phyloP scores from a whole-genome alignment of 2,113 vertebrate species.

The Gallinago jamesoni region DNA sequence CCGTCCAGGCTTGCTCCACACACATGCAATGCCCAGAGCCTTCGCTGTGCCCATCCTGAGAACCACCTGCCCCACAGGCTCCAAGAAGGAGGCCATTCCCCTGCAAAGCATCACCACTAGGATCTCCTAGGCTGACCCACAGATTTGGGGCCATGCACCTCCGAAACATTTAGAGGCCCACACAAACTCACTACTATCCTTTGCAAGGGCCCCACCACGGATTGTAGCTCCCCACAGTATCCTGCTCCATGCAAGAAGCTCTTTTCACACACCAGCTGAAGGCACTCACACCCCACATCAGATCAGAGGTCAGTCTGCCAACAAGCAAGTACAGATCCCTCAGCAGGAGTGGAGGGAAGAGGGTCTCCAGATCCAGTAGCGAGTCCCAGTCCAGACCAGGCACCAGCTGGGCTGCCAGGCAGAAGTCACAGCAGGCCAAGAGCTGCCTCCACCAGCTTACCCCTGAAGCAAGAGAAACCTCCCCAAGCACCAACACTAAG shows the following conservation, averaged over 20 bases:
- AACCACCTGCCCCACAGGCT: not conserved
- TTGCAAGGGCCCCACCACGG: accelerated
- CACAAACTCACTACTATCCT: not conserved
- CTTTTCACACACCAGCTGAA: not conserved
- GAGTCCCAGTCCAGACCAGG: not conserved
- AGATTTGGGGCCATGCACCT: not conserved
- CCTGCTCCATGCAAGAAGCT: not conserved
- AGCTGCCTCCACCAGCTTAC: not conserved
- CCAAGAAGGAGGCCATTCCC: not conserved
- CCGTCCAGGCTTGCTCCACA: not conserved
- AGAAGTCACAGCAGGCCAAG: not conserved
- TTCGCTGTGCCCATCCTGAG: not conserved
- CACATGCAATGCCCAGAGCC: accelerated
- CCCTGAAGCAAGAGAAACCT: not conserved
- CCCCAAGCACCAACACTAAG: not conserved
- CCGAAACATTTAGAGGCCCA: not conserved
- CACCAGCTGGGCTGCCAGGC: not conserved
- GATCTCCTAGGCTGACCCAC: not conserved
- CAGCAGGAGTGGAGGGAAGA: not conserved
- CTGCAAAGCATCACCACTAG: not conserved
- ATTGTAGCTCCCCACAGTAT: too few relatives aligned
- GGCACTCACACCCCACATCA: accelerated
- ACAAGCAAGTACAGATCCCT: not conserved
- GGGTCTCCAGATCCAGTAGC: not conserved
- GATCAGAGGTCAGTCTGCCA: accelerated